Conservation (phyloP, 2,888 invertebrate genomes). For the Bellardia pandia region DNA sequence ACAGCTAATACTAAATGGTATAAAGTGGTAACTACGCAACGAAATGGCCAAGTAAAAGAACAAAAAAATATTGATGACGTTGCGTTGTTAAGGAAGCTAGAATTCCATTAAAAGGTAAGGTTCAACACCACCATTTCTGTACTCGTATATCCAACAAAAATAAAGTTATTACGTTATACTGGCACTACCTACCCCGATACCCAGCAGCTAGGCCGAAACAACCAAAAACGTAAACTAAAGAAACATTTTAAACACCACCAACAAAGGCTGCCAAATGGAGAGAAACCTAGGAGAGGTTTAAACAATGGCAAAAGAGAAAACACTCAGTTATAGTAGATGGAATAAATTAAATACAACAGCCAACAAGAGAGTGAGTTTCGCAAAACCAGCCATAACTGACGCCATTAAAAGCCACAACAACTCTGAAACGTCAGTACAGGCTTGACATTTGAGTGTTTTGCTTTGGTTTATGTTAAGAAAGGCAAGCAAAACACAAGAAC, state of each 20-base stretch:
- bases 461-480: constrained; percentile 71
- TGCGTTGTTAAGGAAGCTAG: constrained; percentile 48
- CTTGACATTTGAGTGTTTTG: constrained; percentile 80
- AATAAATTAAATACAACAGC: neutral
- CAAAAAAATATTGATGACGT: constrained; percentile 54
- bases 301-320: constrained; percentile 40
- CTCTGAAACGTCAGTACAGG: constrained; percentile 78
- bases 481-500: constrained; percentile 14
- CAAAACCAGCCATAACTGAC: constrained; percentile 70
- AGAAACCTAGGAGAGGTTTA: constrained; percentile 34
- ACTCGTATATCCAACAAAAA: neutral
- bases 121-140: neutral
- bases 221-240: neutral
- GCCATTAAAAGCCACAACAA: constrained; percentile 73
- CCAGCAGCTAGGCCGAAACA: constrained; percentile 19
- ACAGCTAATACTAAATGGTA: constrained; percentile 3
- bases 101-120: constrained; percentile 30
- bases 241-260: constrained; percentile 19
- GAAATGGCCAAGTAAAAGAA: constrained; percentile 3
- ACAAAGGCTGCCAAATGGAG: neutral
- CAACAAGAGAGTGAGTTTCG: constrained; percentile 27
- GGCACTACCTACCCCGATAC: neutral
- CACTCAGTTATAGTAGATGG: constrained; percentile 45
- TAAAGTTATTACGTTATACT: neutral
- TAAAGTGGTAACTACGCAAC: constrained; percentile 69